Evolutionary conservation across 2,888 invertebrate genomes (phyloP).

Genomic region (Drosophila glabriapex): DNA sequence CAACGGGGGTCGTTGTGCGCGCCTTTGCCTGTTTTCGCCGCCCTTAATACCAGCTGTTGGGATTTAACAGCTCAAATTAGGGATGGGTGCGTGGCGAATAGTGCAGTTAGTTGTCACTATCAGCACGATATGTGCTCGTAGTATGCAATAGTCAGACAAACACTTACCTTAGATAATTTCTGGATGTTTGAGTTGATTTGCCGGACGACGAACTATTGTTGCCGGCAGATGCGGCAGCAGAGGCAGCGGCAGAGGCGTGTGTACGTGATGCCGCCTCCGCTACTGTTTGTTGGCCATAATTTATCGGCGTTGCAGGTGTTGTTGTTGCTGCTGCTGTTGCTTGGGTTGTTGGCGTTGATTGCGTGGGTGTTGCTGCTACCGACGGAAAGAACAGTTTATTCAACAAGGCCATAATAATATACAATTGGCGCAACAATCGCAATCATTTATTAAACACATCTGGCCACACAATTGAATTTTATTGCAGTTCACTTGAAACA

Average conservation of each 20-base stretch:
- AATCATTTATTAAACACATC: slow-evolving; percentile 79
- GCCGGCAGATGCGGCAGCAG: slow-evolving; percentile 37
- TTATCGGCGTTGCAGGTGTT: slow-evolving; percentile 34
- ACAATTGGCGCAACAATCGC: slow-evolving; percentile 62
- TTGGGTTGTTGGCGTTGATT: slow-evolving; percentile 49
- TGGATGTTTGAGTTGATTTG: slow-evolving; percentile 80
- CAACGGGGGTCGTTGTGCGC: slow-evolving; percentile 17
- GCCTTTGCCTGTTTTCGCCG: slow-evolving; percentile 45
- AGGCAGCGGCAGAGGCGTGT: slow-evolving; percentile 50
- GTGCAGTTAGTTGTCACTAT: slow-evolving; percentile 6
- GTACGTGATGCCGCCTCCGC: slow-evolving; percentile 68
- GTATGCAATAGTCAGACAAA: slow-evolving; percentile 14
- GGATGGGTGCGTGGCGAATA: slow-evolving; percentile 33
- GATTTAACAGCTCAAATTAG: slow-evolving; percentile 19
- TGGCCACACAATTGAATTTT: slow-evolving; percentile 61
- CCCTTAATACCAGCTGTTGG: slow-evolving; percentile 65
- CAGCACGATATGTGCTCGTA: slow-evolving; percentile 48
- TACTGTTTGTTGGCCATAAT: slow-evolving; percentile 62
- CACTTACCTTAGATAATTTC: slow-evolving; percentile 85
- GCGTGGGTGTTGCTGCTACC: slow-evolving; percentile 84
- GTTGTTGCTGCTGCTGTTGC: slow-evolving; percentile 7
- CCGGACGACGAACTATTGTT: slow-evolving; percentile 76
- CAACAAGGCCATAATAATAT: slow-evolving; percentile 89
- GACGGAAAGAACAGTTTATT: slow-evolving; percentile 89
- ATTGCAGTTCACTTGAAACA: slow-evolving; percentile 57